These are phyloP conservation scores for Ommatoiulus sabulosus DNA, from an alignment of 2,888 invertebrate genomes.

Conservation along the genomic window DNA sequence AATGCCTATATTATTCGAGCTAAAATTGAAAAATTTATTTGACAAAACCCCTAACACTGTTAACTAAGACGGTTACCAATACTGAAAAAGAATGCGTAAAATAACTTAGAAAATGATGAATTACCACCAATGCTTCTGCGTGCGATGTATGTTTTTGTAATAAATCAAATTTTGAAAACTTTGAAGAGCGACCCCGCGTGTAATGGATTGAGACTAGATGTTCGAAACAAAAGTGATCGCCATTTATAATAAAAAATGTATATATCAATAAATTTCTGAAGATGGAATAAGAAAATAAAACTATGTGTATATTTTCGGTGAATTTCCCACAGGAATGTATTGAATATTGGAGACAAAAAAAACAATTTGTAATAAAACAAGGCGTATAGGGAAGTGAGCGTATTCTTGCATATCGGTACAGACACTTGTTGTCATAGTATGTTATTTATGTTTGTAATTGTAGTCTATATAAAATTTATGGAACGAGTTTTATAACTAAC, in stretches of 20 bases:
- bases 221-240: neutral
- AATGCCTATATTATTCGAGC: no score
- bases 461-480: neutral
- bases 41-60: no score
- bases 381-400: neutral
- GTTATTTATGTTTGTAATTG: neutral
- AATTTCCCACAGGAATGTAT: slow-evolving; percentile 15
- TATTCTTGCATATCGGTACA: neutral
- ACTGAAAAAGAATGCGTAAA: neutral
- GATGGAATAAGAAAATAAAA: neutral
- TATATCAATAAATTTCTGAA: neutral
- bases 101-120: neutral
- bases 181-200: neutral
- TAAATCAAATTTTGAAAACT: neutral
- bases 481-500: neutral
- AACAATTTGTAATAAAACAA: slow-evolving; percentile 4
- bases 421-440: neutral
- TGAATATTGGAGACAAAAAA: neutral
- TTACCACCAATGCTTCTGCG: neutral
- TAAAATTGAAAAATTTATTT: no score
- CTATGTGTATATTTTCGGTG: neutral
- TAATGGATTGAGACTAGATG: neutral
- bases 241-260: slow-evolving; percentile 26
- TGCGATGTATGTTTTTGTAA: neutral
- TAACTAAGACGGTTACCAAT: neutral